These are phyloP conservation scores for Corapipo altera DNA, from an alignment of 2,113 vertebrate species.

Conservation along the genomic window DNA sequence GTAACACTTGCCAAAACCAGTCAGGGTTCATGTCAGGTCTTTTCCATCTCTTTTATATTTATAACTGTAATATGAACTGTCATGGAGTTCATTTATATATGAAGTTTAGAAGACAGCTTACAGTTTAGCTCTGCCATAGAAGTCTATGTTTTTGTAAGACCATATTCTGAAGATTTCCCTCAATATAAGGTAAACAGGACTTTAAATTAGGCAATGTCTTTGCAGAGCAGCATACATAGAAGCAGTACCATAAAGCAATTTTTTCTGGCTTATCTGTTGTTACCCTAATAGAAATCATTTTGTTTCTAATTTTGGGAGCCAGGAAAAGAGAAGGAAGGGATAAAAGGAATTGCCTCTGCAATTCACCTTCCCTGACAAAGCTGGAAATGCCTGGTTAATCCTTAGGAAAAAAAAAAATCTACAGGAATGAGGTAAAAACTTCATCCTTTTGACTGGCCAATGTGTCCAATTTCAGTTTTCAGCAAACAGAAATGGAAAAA, in stretches of 20 bases:
- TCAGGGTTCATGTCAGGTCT: not conserved
- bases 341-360: not conserved
- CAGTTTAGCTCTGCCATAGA: not conserved
- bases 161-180: not conserved
- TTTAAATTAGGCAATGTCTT: not conserved
- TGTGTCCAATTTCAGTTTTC: not conserved
- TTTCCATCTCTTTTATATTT: slow-evolving; percentile 52
- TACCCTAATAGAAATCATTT: not conserved
- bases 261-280: not conserved
- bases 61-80: slow-evolving; percentile 50
- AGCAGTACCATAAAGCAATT: not conserved
- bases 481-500: slow-evolving; percentile 24
- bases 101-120: slow-evolving; percentile 16
- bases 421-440: not conserved
- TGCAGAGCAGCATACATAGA: not conserved
- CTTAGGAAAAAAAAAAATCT: not conserved
- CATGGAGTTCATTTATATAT: not conserved
- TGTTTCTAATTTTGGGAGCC: not conserved
- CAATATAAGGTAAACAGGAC: not conserved
- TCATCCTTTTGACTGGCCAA: not conserved
- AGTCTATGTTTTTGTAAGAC: not conserved
- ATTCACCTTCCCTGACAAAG: not conserved
- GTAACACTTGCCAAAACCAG: not conserved
- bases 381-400: not conserved
- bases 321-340: not conserved